Base-by-base conservation (phyloP, 2,113 vertebrate species). In the Chloropsis cyanopogon region DNA sequence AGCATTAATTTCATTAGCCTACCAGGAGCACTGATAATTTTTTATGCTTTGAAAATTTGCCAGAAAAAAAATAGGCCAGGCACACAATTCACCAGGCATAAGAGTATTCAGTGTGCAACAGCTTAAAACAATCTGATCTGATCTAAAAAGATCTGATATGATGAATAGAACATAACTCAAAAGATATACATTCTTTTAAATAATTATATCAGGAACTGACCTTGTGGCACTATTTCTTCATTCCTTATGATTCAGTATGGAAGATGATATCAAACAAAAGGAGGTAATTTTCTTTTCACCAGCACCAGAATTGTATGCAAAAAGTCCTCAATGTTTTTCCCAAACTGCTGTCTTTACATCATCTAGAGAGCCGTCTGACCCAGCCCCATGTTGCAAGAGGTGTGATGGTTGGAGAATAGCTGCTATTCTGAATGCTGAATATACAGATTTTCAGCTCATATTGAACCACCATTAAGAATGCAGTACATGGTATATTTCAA, bases 1-100 rank as follows among this genome's bases (percentile, higher is more conserved):
- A 82, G 44, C 65, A 82, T 88, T 73, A 72, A 94, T 86, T 96
- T 94, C 24, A 66, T 84, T 81, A 81, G 28, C 29, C 73, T 86
- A 86, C 47, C 69, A 94, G 72, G 90, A 75, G 17, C 47, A 76
- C n/a, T 68, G 52, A 56, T 73, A 37, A 75, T 71, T 73, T 79
- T 82, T 82, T 76, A 71, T 22, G 23, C 29, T 76, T 88, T 93
- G 79, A 88, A 50, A 6, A 0, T 44, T 91, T 73, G 29, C 69
- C 88, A 96, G 56, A 86, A 93, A 54, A 85, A 91, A 89, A 50
- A 85, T 18, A 93, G 49, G 44, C 33, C 31, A 78, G 47, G 65
- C 60, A 52, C 29, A 70, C 24, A 42, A 65, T 68, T 95, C 78
- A 93, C 7, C 35, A 82, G 56, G 19, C 23, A 56, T 42, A 77